Evolutionary conservation across 30 jellyfish, hydroid and myxozoan genomes (phyloP).

Genomic region (Morbakka virulenta): DNA sequence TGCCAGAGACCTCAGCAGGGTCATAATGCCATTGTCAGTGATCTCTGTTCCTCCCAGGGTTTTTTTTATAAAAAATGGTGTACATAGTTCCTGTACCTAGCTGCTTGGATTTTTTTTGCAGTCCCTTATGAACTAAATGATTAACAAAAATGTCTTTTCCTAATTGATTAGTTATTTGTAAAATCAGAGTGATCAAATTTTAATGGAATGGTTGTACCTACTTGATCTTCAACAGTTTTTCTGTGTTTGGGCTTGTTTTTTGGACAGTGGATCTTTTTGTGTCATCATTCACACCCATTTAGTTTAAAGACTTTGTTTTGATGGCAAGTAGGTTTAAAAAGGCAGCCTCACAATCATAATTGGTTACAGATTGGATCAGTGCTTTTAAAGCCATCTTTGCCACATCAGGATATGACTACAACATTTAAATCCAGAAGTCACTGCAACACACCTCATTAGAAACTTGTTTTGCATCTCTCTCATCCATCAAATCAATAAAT

Average conservation of each 20-base stretch:
- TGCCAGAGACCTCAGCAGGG: too few species aligned
- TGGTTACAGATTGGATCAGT: background rate
- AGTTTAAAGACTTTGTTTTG: background rate
- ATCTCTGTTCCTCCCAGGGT: too few species aligned
- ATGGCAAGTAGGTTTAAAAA: background rate
- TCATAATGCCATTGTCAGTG: too few species aligned
- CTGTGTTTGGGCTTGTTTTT: background rate
- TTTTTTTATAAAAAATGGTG: too few species aligned
- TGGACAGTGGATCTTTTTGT: background rate
- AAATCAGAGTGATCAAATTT: too few species aligned
- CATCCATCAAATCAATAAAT: background rate
- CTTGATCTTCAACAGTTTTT: background rate
- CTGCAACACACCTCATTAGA: background rate
- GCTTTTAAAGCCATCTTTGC: background rate
- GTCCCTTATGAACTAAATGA: too few species aligned
- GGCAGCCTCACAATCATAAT: background rate
- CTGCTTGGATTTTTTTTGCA: too few species aligned
- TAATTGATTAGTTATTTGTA: too few species aligned
- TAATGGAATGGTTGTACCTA: background rate
- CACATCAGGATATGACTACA: background rate
- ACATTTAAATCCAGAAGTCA: background rate
- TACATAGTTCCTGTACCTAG: too few species aligned
- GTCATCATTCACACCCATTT: background rate
- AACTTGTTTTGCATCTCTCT: background rate
- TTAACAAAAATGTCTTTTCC: too few species aligned